These are phyloP conservation scores for Zapus hudsonius DNA, from an alignment of 2,113 vertebrate species.

Conservation along the genomic window DNA sequence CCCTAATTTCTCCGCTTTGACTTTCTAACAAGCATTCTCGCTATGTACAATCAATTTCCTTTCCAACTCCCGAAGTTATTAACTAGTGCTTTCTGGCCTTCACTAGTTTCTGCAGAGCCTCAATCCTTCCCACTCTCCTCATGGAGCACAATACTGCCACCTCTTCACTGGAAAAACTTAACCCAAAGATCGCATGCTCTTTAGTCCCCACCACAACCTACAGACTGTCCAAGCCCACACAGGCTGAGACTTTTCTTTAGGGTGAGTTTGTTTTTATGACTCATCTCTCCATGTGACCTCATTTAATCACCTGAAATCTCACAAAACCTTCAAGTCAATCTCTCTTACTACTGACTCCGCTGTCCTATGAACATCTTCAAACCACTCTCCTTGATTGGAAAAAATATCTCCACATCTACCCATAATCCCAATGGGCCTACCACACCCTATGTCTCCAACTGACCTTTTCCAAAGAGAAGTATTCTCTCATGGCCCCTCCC, in stretches of 20 bases:
- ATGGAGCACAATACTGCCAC: not conserved
- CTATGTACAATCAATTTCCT: not conserved
- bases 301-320: not conserved
- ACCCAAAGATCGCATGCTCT: not conserved
- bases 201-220: not conserved
- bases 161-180: not conserved
- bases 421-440: not conserved
- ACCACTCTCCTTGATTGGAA: not conserved
- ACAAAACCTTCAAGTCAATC: not conserved
- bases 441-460: not conserved
- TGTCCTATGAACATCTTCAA: not conserved
- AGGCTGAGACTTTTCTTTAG: not conserved
- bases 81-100: not conserved
- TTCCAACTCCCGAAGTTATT: not conserved
- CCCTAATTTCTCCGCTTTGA: not conserved
- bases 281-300: not conserved
- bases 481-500: not conserved
- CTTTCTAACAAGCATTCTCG: not conserved
- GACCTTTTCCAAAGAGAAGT: not conserved
- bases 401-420: not conserved
- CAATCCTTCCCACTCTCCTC: not conserved
- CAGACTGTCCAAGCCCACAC: not conserved
- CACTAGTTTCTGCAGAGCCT: not conserved
- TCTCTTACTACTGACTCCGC: not conserved
- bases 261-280: not conserved